Conservation (phyloP, 2,797 vertebrate genomes). For the Tarsius wallacei region DNA sequence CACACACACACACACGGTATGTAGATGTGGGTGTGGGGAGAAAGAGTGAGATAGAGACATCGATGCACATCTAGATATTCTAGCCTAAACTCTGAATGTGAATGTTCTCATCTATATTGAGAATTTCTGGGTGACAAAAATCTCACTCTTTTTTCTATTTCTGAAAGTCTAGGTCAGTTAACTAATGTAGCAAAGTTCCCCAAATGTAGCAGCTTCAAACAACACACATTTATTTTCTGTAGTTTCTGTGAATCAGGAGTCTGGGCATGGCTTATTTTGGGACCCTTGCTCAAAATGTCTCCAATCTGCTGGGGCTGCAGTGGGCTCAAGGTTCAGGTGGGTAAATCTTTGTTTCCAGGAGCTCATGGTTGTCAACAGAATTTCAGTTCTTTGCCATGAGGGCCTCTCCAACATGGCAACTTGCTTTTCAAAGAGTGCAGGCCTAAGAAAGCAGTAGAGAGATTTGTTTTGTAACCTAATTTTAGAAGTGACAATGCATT, state of each 20-base stretch:
- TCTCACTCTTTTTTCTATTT: neutral
- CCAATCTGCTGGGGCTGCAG: neutral
- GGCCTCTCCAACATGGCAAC: neutral
- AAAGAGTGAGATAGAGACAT: neutral
- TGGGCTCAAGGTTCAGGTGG: neutral
- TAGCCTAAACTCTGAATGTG: neutral
- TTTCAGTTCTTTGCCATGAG: neutral
- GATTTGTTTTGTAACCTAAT: neutral
- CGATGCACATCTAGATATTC: neutral
- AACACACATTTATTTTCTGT: neutral
- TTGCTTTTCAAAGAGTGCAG: neutral
- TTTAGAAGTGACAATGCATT: neutral
- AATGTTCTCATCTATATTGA: neutral
- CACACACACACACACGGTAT: neutral
- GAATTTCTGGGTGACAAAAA: constrained; percentile 12
- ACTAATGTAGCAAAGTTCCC: neutral
- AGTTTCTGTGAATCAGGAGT: neutral
- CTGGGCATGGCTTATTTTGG: neutral
- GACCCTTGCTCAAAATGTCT: neutral
- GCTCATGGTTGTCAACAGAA: neutral
- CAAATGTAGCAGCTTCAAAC: neutral
- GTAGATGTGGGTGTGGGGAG: neutral
- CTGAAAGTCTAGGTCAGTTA: neutral
- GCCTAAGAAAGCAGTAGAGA: neutral
- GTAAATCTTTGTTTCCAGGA: neutral